Evolutionary conservation across 2,797 vertebrate genomes (phyloP).

Genomic region (Synanceia verrucosa): DNA sequence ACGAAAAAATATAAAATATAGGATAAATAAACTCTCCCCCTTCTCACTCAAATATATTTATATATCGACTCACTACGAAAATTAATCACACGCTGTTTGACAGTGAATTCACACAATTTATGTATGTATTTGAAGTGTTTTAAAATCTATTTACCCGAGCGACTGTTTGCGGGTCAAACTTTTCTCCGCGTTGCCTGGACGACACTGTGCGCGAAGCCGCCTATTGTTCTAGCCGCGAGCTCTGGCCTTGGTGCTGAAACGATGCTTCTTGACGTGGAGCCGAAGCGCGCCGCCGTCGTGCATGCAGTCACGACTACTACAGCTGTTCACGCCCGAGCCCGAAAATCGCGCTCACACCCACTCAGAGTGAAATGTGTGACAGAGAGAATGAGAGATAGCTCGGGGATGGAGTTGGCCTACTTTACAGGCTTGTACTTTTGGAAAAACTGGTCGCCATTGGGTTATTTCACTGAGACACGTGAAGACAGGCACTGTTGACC

Average conservation of each 20-base stretch:
- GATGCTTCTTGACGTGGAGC: constrained; percentile 56
- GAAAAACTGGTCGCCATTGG: constrained; percentile 34
- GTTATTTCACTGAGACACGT: constrained; percentile 5
- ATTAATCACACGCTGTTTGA: no score
- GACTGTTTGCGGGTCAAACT: background rate
- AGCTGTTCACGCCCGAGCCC: constrained; percentile 70
- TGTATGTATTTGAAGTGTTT: background rate
- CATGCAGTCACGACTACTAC: constrained; percentile 76
- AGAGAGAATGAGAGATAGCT: constrained; percentile 60
- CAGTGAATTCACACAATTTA: background rate
- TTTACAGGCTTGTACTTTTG: constrained; percentile 60
- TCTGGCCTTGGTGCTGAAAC: constrained; percentile 87
- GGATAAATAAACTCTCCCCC: rapidly evolving
- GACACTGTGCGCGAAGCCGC: constrained; percentile 64
- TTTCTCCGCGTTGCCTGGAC: constrained; percentile 59
- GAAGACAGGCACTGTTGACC: background rate
- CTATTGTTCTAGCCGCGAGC: constrained; percentile 84
- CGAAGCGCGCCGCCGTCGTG: constrained; percentile 62
- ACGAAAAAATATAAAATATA: constrained; percentile 18
- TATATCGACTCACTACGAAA: rapidly evolving
- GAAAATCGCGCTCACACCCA: constrained; percentile 64
- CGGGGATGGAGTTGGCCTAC: constrained; percentile 73
- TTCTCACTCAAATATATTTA: rapidly evolving
- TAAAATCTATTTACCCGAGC: background rate
- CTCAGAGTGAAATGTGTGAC: constrained; percentile 62